These are phyloP conservation scores for Elaphurus davidianus DNA, from an alignment of 2,113 vertebrate species.

Conservation along the genomic window DNA sequence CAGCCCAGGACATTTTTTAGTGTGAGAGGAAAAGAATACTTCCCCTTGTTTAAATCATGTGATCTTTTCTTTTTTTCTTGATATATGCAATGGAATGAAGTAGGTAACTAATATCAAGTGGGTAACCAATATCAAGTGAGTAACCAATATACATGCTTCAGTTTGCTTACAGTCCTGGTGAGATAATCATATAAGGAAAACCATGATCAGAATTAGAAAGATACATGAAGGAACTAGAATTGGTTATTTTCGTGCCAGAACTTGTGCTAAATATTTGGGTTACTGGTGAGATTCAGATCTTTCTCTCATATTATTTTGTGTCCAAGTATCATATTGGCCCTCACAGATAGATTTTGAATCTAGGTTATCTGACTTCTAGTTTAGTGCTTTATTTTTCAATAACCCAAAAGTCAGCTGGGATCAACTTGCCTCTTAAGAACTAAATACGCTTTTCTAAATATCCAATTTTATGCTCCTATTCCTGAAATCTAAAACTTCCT, in stretches of 20 bases:
- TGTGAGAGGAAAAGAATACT: neutral
- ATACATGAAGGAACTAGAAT: neutral
- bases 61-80: neutral
- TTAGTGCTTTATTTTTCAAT: neutral
- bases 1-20: neutral
- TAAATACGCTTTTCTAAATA: neutral
- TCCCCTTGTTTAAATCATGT: neutral
- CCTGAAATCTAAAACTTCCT: neutral
- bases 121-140: neutral
- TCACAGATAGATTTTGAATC: neutral
- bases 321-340: neutral
- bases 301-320: neutral
- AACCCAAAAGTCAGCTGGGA: neutral
- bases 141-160: neutral
- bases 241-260: neutral
- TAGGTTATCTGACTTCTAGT: neutral
- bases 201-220: neutral
- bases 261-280: neutral
- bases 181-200: neutral
- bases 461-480: neutral
- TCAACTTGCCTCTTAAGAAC: neutral
- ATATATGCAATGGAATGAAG: neutral
- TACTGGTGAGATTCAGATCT: neutral
- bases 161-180: neutral
- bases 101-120: neutral